Evolutionary conservation across 30 jellyfish, hydroid and myxozoan species (phyloP), one percentile per base, ranked within the genome.

Genomic region (Haliclystus octoradiatus): DNA sequence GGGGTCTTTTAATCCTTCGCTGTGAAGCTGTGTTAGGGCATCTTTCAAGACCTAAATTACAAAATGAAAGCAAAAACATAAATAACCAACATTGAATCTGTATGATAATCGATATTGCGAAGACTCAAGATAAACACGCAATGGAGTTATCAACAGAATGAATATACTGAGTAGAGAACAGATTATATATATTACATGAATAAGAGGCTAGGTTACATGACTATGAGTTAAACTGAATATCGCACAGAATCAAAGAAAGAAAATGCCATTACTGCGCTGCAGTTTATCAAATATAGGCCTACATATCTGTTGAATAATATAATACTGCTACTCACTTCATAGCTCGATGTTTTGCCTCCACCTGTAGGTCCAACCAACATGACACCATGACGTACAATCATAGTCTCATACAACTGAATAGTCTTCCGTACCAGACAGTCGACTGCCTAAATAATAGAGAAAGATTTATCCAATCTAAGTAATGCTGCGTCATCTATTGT

Each of bases 321-420:
- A 5, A 5, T 19, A 19, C 9, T 40, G 14, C 14, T 40, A 13
- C 12, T 28, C 2, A 88, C 97, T 88, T 81, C 92, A 53, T 88
- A 88, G 52, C 97, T 88, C 1, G 84, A 66, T 14, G 97, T 80
- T 49, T 88, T 88, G 31, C 97, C 97, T 9, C 97, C 97, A n/a
- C 97, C 97, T 19, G 97, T 81, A 13, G 97, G 97, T 15, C 97
- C 97, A 63, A 88, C 97, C 34, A 82, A 51, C 97, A 88, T 88
- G 32, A 88, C 97, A 49, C 97, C 97, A 72, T 88, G 97, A 3
- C 97, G 84, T 29, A 88, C 97, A 5, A 88, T 31, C 95, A 88
- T 80, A 23, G 97, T 88, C 70, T 88, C 97, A 83, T 80, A 88
- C n/a, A 88, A 73, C 74, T 88, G 97, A 24, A 88, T 88, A 24